These are phyloP conservation scores for Pachypsylla venusta DNA, from an alignment of 1,140 invertebrate species.

Conservation along the genomic window DNA sequence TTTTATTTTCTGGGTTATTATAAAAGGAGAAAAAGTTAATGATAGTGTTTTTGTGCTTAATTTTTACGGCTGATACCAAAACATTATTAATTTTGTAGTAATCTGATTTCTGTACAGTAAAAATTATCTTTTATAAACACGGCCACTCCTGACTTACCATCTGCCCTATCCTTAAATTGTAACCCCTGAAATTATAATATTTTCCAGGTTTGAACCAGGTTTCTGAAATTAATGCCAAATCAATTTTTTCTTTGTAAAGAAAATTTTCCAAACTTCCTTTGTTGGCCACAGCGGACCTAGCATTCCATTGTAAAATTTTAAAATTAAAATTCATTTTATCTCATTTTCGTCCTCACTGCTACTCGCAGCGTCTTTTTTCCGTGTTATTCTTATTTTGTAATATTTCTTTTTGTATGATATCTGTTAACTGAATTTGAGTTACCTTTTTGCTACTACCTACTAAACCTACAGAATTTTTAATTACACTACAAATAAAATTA, in stretches of 20 bases:
- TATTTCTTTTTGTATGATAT: not conserved
- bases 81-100: not conserved
- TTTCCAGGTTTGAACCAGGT: constrained; percentile 10
- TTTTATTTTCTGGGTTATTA: constrained; percentile 8
- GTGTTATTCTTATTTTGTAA: not conserved
- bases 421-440: not conserved
- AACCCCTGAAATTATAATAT: constrained; percentile 7
- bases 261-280: not conserved
- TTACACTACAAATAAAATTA: not conserved
- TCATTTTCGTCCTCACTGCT: not conserved
- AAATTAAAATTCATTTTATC: not conserved
- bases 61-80: not conserved
- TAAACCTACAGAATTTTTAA: not conserved
- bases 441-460: not conserved
- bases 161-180: constrained; percentile 10
- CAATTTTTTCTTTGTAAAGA: not conserved
- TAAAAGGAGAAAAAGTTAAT: not conserved
- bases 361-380: not conserved
- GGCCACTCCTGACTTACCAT: constrained; percentile 10
- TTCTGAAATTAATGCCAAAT: constrained; percentile 1
- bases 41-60: not conserved
- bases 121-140: constrained; percentile 2
- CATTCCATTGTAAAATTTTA: constrained; percentile 10
- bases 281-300: constrained; percentile 4
- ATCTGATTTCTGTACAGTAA: not conserved